Evolutionary conservation across 2,888 invertebrate species (phyloP).

Genomic region (Phaedon cochleariae): DNA sequence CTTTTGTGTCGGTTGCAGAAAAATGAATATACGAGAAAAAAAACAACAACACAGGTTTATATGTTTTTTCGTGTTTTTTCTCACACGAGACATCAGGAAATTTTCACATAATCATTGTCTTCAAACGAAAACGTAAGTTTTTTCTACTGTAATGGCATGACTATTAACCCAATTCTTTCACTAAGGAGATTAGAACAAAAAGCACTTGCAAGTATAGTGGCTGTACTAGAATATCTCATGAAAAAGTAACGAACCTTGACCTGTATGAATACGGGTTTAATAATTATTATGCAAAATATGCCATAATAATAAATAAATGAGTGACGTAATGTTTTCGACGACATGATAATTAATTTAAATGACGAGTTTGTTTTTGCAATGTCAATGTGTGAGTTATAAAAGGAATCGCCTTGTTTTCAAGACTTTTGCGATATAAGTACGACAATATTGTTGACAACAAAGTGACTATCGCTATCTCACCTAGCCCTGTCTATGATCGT

Average conservation of each 20-base stretch:
- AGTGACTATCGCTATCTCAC: no score
- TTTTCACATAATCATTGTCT: neutral
- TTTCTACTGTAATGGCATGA: neutral
- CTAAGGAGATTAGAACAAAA: neutral
- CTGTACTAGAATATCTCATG: neutral
- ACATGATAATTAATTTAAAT: neutral
- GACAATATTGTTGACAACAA: no score
- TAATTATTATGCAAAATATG: conserved; percentile 6
- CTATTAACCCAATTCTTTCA: neutral
- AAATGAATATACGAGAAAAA: no score
- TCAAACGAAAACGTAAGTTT: neutral
- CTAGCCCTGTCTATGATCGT: no score
- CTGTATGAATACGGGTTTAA: conserved; percentile 7
- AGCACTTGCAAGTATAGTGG: neutral
- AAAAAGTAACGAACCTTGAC: conserved; percentile 11
- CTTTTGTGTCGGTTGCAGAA: no score
- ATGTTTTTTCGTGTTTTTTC: no score
- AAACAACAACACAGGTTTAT: no score
- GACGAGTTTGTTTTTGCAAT: neutral
- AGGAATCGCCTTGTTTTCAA: no score
- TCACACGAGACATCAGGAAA: no score
- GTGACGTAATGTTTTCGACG: neutral
- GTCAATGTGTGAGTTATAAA: neutral
- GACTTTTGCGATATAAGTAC: no score
- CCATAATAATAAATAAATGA: neutral